Base-by-base conservation (phyloP, 2,888 invertebrate species). In the Drosophila fungiperda region DNA sequence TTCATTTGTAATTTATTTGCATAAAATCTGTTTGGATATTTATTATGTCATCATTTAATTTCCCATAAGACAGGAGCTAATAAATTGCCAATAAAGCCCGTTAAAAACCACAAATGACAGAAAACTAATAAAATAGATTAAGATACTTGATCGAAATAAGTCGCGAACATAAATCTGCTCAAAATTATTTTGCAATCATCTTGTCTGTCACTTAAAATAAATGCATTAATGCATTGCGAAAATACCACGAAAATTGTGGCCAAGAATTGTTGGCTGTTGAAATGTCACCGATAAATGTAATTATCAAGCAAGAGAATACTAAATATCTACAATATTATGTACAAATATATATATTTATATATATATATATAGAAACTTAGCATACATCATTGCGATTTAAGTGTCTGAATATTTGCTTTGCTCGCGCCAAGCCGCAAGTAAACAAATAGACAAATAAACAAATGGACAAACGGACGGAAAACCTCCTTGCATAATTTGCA, bases 391-490 rank as follows among this genome's bases (percentile, higher is more conserved):
- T 66, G 74, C 68, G 63, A 85, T 73, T 80, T 65, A 88, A 84
- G 86, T 88, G 84, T 73, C 68, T 68, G 77, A 66, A 80, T 77
- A 74, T 77, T 87, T 73, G 72, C 73, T 58, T 66, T 65, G 70
- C 59, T 54, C 66, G 64, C 64, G 60, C 38, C 58, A 20, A 32
- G 49, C 63, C 48, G 36, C 52, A 72, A 77, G 82, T 78, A 88
- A 85, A 76, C 89, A 88, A 78, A 81, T 69, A 54, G 35, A 57
- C 68, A 73, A 67, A 77, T 80, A 87, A 77, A 87, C 75, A 80
- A 73, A 76, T 63, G 36, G 9, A 26, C 63, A 32, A 42, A 23
- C 61, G 35, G 38, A 57, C 60, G n/a, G 54, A 15, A 26, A 29
- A 38, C 26, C 65, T 35, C 36, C 58, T 65, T 77, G 83, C 83